A percentile compares a stretch with the other conserved stretches of the same genome.
Evolutionary conservation across 2,888 invertebrate species (phyloP).

Genomic region (Stegophylla sp.): DNA sequence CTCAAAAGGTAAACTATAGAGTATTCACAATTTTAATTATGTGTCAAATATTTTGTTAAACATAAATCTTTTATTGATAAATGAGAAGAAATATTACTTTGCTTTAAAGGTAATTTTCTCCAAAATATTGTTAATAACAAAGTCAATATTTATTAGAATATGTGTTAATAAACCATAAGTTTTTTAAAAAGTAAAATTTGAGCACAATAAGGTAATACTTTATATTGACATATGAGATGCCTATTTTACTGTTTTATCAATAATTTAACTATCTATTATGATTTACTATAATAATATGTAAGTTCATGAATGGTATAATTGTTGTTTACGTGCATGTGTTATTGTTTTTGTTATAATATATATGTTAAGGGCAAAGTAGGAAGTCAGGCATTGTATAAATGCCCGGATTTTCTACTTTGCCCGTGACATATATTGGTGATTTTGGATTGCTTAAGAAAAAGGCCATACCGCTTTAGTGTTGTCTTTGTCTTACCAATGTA

Average conservation of each 20-base stretch:
- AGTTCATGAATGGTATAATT: background rate
- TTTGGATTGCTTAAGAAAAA: too few species aligned
- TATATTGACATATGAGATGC: background rate
- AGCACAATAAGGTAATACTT: background rate
- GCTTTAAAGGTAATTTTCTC: background rate
- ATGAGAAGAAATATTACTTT: background rate
- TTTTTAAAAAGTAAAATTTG: background rate
- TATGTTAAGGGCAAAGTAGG: too few species aligned
- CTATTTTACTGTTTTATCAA: background rate
- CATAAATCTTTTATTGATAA: background rate
- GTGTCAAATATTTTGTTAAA: slow-evolving; percentile 7
- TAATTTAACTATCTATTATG: background rate
- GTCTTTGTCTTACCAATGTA: too few species aligned
- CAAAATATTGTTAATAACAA: slow-evolving; percentile 8
- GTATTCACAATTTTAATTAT: slow-evolving; percentile 2
- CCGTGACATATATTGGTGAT: too few species aligned
- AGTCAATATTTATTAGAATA: slow-evolving; percentile 7
- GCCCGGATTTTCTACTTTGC: too few species aligned
- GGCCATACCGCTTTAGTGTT: too few species aligned
- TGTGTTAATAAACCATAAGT: background rate
- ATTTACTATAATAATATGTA: background rate
- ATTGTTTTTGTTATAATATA: too few species aligned
- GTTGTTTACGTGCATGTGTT: too few species aligned
- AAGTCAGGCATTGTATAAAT: too few species aligned
- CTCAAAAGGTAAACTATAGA: slow-evolving; percentile 4